phyloP scores from a whole-genome alignment of 2,113 vertebrate species.

The Heterotilapia buettikoferi region DNA sequence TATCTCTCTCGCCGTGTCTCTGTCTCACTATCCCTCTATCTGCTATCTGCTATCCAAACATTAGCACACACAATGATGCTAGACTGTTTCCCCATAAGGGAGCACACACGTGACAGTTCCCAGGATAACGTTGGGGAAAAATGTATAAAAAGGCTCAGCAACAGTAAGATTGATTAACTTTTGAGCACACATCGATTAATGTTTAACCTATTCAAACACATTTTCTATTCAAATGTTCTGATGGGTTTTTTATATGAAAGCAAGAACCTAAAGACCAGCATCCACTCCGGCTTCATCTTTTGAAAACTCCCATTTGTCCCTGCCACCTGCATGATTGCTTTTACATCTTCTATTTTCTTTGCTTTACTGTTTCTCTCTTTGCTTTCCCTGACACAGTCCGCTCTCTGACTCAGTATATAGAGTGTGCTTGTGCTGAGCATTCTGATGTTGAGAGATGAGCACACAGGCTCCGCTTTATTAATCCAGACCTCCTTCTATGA shows the following conservation, averaged over 20 bases:
- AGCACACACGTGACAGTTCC: background rate
- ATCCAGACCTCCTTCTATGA: conserved; percentile 31
- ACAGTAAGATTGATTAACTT: background rate
- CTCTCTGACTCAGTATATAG: conserved; percentile 49
- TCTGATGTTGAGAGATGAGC: conserved; percentile 40
- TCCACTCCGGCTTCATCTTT: conserved; percentile 12
- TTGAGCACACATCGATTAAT: background rate
- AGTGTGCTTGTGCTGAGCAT: conserved; percentile 55
- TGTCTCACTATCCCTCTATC: background rate
- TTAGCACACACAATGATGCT: background rate
- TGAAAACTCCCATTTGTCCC: conserved; percentile 19
- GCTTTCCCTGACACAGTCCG: conserved; percentile 30
- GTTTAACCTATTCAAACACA: background rate
- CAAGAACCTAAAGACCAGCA: background rate
- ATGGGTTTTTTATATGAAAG: background rate
- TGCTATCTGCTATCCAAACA: background rate
- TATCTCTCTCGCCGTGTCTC: background rate
- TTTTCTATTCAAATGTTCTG: background rate
- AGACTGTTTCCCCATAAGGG: background rate
- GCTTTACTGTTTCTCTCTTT: background rate
- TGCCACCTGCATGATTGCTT: conserved; percentile 9
- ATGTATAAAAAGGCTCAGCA: background rate
- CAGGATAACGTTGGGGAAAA: background rate
- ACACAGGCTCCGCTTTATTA: conserved; percentile 59
- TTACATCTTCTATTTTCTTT: background rate